Base-by-base conservation (phyloP, 2,797 vertebrate genomes). In the Pteropus rufus region DNA sequence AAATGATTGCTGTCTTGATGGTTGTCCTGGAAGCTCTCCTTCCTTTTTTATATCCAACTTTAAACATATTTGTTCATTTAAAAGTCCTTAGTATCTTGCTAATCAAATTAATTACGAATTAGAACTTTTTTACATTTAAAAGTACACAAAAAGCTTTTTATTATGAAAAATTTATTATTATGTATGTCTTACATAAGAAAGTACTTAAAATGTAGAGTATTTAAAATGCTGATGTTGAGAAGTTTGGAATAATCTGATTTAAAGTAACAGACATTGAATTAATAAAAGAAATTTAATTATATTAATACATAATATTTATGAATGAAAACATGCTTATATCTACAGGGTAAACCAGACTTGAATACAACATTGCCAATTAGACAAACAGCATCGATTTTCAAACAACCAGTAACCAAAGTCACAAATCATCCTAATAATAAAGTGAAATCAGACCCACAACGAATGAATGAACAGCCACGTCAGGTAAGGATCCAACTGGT, bases 321-420 rank as follows among this genome's bases (percentile, higher is more conserved):
- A 95, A 96, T 91, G 49, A 97, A 96, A 95, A 94, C 11, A 44
- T 29, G 36, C 86, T 91, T 95, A 80, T 65, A 77, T 52, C 95
- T 76, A 88, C 97, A 99, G 99, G 99, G 99, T 91, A 99, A 99
- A 98, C 97, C 99, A 65, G 99, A 99, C 98, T 98, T 99, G 95
- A 99, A 99, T 98, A 99, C 99, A 7, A 98, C 99, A 16, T 98
- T 99, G 89, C 99, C 99, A 24, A 99, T 99, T 97, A 98, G 99
- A 97, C 99, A 99, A 96, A 99, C 99, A 0, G 99, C 99, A 0
- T 99, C 99, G 56, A 99, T 99, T 98, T 99, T 99, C 97, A 99
- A 99, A 97, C 99, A 99, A 95, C 99, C 99, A 0, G 99, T 99
- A 97, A 99, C 99, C 98, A 99, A 99, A 99, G 99, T 99, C 60